phyloP scores from a whole-genome alignment of 1,140 invertebrate genomes.

The Solenopsis invicta region DNA sequence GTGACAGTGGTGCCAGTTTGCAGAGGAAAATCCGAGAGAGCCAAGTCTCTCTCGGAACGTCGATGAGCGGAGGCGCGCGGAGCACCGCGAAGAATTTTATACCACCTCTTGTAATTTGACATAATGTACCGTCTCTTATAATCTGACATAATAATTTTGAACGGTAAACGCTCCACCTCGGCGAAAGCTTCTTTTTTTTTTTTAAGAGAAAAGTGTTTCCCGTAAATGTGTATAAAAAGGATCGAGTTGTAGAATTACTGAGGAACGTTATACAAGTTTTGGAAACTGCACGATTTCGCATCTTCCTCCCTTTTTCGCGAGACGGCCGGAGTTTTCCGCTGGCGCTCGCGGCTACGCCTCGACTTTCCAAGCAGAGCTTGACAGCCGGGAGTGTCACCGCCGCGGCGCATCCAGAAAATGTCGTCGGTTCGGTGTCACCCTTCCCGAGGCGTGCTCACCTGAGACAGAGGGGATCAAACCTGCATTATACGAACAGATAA shows the following conservation, averaged over 20 bases:
- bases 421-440: constrained; percentile 81
- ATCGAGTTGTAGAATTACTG: background rate
- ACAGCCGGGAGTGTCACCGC: constrained; percentile 71
- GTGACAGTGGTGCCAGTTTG: constrained; percentile 9
- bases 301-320: background rate
- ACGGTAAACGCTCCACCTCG: background rate
- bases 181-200: background rate
- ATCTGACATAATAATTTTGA: background rate
- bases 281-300: background rate
- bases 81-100: background rate
- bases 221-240: background rate
- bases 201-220: background rate
- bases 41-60: background rate
- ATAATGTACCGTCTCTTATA: background rate
- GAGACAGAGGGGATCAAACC: constrained; percentile 79
- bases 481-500: constrained; percentile 77
- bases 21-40: constrained; percentile 7
- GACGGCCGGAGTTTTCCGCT: constrained; percentile 30
- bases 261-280: background rate
- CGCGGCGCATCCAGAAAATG: constrained; percentile 81
- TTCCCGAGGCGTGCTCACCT: constrained; percentile 63
- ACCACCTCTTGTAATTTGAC: background rate
- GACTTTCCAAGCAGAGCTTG: constrained; percentile 60
- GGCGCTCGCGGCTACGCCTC: constrained; percentile 66
- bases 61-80: background rate